These are phyloP conservation scores for Yponomeuta cagnagella DNA, from an alignment of 2,888 invertebrate species.

Conservation along the genomic window DNA sequence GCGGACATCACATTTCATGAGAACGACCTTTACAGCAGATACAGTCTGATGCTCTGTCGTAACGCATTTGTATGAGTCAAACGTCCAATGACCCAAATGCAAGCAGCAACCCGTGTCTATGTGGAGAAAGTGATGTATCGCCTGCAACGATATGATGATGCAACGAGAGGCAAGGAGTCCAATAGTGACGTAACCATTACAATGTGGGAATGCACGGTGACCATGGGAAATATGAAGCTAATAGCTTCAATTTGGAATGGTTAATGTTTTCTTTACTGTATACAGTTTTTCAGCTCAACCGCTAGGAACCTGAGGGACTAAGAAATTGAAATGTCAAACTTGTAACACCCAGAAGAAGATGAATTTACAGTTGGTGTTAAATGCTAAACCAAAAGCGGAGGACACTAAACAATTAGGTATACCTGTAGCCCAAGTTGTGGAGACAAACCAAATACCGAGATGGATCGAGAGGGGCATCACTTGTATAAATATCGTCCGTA, in stretches of 20 bases:
- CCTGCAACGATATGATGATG: slow-evolving; percentile 41
- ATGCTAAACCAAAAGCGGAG: not conserved
- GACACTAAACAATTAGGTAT: not conserved
- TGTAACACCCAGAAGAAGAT: not conserved
- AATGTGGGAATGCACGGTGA: not conserved
- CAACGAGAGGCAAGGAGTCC: not conserved
- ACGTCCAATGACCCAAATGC: slow-evolving; percentile 48
- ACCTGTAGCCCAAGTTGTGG: not conserved
- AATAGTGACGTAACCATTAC: not conserved
- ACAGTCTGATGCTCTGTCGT: slow-evolving; percentile 45
- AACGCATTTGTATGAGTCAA: slow-evolving; percentile 50
- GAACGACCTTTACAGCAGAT: slow-evolving; percentile 46
- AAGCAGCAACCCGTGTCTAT: slow-evolving; percentile 44
- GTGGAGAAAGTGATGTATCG: slow-evolving; percentile 69
- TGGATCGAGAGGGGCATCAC: slow-evolving; percentile 43
- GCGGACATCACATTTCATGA: slow-evolving; percentile 28
- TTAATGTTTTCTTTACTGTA: not conserved
- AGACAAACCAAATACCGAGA: slow-evolving; percentile 24
- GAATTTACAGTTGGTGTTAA: not conserved
- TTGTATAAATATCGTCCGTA: slow-evolving; percentile 58
- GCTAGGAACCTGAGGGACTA: not conserved
- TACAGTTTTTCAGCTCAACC: too few relatives aligned
- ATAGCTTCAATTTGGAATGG: not conserved
- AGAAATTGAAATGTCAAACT: not conserved
- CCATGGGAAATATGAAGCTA: not conserved